A percentile compares a stretch with the other conserved stretches of the same genome.
Conservation (phyloP, 2,797 vertebrate genomes). For the Argya squamiceps region DNA sequence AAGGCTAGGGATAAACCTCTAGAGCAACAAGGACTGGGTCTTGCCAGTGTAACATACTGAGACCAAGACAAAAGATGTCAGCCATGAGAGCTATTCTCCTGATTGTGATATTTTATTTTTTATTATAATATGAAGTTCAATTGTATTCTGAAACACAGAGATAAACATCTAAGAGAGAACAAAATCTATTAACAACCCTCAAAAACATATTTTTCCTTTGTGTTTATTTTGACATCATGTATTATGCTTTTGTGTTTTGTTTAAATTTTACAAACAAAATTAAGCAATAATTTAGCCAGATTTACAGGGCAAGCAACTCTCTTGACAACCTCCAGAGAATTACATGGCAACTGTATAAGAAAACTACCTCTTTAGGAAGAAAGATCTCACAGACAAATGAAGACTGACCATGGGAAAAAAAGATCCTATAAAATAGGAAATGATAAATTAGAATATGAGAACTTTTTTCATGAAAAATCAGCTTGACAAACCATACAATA, state of each 20-base stretch:
- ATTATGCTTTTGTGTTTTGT: background rate
- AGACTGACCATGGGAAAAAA: background rate
- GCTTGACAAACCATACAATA: background rate
- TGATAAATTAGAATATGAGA: background rate
- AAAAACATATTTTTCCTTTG: background rate
- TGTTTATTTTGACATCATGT: background rate
- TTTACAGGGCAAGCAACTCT: background rate
- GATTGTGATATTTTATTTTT: background rate
- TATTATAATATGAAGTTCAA: background rate
- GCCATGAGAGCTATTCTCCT: background rate
- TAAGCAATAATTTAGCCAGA: background rate
- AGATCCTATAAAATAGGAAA: background rate
- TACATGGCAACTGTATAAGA: background rate
- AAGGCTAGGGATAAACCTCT: background rate
- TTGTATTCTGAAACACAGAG: background rate
- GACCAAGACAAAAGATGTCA: background rate
- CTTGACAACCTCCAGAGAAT: background rate
- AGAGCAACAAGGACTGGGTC: background rate
- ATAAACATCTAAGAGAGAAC: background rate
- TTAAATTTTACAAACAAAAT: background rate
- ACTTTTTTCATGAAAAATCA: background rate
- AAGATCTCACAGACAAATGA: background rate
- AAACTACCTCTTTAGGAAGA: background rate
- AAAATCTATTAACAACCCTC: background rate
- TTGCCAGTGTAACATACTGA: background rate